Base-by-base conservation (phyloP, 2,113 vertebrate genomes). In the Lethenteron camtschaticum region DNA sequence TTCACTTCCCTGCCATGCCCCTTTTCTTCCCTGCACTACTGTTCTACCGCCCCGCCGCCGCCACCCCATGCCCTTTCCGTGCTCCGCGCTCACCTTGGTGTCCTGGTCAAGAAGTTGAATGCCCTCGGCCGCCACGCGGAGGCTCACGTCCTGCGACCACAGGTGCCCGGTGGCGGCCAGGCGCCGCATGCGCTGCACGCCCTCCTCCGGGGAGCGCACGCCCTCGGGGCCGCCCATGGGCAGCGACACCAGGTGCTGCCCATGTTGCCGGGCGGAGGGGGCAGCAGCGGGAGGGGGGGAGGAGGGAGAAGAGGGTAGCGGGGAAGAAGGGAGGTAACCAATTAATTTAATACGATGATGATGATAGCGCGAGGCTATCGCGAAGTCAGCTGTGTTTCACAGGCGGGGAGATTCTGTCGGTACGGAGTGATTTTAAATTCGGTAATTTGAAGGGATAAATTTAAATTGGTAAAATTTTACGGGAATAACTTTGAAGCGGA, bases 131-230 rank as follows among this genome's bases (percentile, higher is more conserved):
- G 92, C 89, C 76, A 96, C 90, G 78, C 94, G 90, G 71, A 99
- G 85, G 75, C 89, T 75, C 87, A 96, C 86, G 73, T 96, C 90
- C 79, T 99, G 94, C 8, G 90, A 96, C 94, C 94, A 99, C 8
- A 99, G 86, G 75, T 91, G 92, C 70, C 90, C 91, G 77, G 94
- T 95, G 16, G 89, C 90, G 71, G 92, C 86, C 58, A 99, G 80
- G 74, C 95, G 79, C 68, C 89, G 90, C 73, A 96, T 81, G 58
- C 90, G 90, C 14, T 91, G 77, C 74, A 99, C 80, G 12, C 89
- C 90, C 11, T 99, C 94, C 9, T 96, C 92, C 11, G 90, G 78
- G 0, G 88, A 90, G 72, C 96, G 79, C 84, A 96, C 83, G 11
- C 88, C 94, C 68, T 95, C 94, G 77, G 91, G 95, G 13, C 90